Evolutionary conservation across 2,113 vertebrate genomes (phyloP), one percentile per base, ranked within the genome.

Genomic region (Conger conger): DNA sequence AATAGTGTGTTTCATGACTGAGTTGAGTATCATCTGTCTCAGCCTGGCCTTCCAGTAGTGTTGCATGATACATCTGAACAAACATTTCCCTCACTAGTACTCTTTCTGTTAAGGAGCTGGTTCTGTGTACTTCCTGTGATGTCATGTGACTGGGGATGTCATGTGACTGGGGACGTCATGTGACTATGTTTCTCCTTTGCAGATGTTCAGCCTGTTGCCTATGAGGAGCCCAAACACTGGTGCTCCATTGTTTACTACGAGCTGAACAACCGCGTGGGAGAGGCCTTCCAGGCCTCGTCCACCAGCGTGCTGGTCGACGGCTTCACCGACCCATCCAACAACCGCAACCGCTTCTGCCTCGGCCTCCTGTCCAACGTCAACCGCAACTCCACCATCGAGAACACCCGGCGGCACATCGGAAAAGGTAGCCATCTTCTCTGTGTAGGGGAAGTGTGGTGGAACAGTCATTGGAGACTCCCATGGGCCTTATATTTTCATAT

Each of bases 171-270:
- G 27, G 23, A n/a, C 60, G 42, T 36, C 45, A 37, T 23, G 27
- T 40, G n/a, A 40, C 87, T 50, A 0, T 92, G n/a, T n/a, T n/a
- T n/a, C 93, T 93, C 92, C 90, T 92, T 92, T 90, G 20, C 93
- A 99, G 98, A 99, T 93, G 97, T 99, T 68, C 98, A 99, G 90
- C 97, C 97, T 0, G 98, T 99, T 79, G 98, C 98, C 80, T 99
- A 99, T 0, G 96, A 98, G 86, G 98, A 99, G 88, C 98, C 98
- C 0, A 99, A 98, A 94, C 97, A 99, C 94, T 99, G 98, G 98
- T 99, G 98, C 94, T 99, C 98, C 78, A 99, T 99, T 89, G 98
- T 99, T 90, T 99, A 99, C 95, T 99, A 99, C 1, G 98, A 99
- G 96, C 96, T 99, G 89, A 99, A 99, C 92, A 99, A 99, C 88